Conservation (phyloP, 2,888 invertebrate species). For the Plemyria rubiginata region DNA sequence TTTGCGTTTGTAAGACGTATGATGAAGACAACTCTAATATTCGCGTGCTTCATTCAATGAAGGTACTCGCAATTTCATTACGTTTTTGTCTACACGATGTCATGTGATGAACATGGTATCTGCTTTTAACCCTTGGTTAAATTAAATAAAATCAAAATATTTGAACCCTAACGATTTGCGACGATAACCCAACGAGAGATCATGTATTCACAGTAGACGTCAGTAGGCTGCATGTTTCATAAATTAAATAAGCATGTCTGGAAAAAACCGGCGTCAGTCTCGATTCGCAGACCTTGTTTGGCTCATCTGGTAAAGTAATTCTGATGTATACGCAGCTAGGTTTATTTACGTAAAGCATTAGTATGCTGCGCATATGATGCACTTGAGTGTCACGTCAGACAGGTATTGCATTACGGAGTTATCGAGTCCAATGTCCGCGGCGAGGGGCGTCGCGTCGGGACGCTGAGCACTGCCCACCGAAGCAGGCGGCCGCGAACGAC, state of each 20-base stretch:
- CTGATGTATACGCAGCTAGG: constrained; percentile 9
- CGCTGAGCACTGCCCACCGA: constrained; percentile 40
- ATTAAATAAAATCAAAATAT: no score
- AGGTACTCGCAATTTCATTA: constrained; percentile 14
- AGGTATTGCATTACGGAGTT: constrained; percentile 66
- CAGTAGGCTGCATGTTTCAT: no score
- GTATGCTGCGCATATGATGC: constrained; percentile 48
- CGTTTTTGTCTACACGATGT: constrained; percentile 3
- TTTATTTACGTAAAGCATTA: constrained; percentile 29
- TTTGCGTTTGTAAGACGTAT: constrained; percentile 6
- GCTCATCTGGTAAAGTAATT: constrained; percentile 19
- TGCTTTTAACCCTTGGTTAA: no score
- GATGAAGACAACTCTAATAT: constrained; percentile 13
- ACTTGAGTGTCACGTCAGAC: constrained; percentile 52
- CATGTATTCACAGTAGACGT: no score
- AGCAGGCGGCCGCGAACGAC: constrained; percentile 61
- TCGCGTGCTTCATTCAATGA: neutral
- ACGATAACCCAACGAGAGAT: no score
- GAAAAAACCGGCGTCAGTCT: constrained; percentile 4
- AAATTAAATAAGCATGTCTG: no score
- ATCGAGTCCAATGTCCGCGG: constrained; percentile 61
- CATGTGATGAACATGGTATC: no score
- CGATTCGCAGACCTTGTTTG: constrained; percentile 6
- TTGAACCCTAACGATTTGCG: no score
- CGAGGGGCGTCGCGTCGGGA: constrained; percentile 53